Conservation (phyloP, 2,797 vertebrate species). For the Melanogrammus aeglefinus region DNA sequence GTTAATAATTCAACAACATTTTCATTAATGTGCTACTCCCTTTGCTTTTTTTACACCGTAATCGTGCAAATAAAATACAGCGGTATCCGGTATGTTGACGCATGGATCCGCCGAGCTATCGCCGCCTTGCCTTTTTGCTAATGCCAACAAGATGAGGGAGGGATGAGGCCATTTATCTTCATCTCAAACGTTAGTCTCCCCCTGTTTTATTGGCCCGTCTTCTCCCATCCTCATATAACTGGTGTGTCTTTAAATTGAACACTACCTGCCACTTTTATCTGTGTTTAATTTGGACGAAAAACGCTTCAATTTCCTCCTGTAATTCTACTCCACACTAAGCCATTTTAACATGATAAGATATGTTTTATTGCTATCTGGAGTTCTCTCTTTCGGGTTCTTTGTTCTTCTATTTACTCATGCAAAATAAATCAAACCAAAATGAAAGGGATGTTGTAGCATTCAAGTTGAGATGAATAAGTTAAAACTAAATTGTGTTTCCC, state of each 20-base stretch:
- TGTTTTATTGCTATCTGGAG: neutral
- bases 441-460: neutral
- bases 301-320: neutral
- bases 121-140: neutral
- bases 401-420: neutral
- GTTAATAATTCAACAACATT: conserved; percentile 54
- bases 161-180: neutral
- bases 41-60: conserved; percentile 46
- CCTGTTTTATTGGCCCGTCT: neutral
- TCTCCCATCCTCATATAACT: neutral
- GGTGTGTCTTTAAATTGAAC: neutral
- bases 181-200: neutral
- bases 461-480: neutral
- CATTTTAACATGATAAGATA: neutral
- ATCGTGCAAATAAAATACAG: conserved; percentile 47
- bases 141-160: neutral
- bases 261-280: neutral
- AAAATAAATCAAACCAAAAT: neutral
- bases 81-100: neutral
- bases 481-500: neutral
- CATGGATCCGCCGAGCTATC: neutral
- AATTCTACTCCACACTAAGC: neutral
- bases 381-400: neutral
- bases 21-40: conserved; percentile 58
- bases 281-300: neutral